phyloP scores from a whole-genome alignment of 2,797 vertebrate genomes.

The Sternarchorhynchus goeldii region DNA sequence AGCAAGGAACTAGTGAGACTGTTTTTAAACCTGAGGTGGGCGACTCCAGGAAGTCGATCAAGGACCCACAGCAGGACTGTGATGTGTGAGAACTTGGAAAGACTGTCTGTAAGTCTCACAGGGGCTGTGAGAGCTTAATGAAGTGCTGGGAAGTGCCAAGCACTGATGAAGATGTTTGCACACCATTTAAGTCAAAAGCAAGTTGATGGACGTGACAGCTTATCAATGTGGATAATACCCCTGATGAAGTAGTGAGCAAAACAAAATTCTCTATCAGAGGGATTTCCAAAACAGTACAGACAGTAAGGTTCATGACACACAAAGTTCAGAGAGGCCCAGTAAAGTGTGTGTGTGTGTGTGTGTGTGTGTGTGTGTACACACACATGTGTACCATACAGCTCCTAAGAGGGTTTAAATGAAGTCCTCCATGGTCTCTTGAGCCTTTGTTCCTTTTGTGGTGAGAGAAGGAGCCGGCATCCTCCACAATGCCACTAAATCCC shows the following conservation, averaged over 20 bases:
- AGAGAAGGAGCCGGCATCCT: conserved; percentile 81
- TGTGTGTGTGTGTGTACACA: conserved; percentile 32
- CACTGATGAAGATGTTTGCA: too few relatives aligned
- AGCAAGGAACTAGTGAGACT: too few relatives aligned
- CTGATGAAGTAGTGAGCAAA: neutral
- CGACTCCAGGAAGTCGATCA: too few relatives aligned
- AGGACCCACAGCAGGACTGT: too few relatives aligned
- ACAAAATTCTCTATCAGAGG: neutral
- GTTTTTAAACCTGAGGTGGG: too few relatives aligned
- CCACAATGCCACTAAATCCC: conserved; percentile 88
- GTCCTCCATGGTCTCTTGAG: conserved; percentile 69
- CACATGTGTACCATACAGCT: conserved; percentile 62
- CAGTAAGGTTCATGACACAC: conserved; percentile 24
- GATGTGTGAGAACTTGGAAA: too few relatives aligned
- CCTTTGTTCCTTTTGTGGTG: conserved; percentile 71
- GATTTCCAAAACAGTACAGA: neutral
- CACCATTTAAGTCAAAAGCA: neutral
- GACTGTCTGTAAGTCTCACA: too few relatives aligned
- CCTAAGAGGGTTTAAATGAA: conserved; percentile 78
- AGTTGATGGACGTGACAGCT: neutral
- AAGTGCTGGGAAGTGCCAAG: too few relatives aligned
- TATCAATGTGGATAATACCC: neutral
- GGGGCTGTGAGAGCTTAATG: too few relatives aligned
- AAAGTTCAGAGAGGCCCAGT: conserved; percentile 22
- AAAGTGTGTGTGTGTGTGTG: conserved; percentile 17